Evolutionary conservation across 2,888 invertebrate species (phyloP).

Genomic region (Agrotis ipsilon): DNA sequence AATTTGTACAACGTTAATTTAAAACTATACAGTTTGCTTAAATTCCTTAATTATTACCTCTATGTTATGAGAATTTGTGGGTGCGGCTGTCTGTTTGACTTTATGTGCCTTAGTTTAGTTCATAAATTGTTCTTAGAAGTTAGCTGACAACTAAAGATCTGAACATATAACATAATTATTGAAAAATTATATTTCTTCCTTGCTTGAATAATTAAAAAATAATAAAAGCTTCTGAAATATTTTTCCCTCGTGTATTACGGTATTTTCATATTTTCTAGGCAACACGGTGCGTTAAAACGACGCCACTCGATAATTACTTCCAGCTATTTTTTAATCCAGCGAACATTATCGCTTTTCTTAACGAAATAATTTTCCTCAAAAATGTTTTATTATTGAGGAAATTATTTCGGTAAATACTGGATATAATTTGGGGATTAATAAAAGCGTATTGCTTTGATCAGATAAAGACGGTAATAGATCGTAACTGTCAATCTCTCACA

Average conservation of each 20-base stretch:
- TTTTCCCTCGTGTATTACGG: background rate
- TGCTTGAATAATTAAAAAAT: background rate
- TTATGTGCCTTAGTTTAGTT: constrained; percentile 14
- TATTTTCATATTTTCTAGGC: constrained; percentile 34
- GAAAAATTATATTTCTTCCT: background rate
- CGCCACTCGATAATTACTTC: constrained; percentile 37
- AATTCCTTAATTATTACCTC: constrained; percentile 57
- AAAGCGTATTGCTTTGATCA: no score
- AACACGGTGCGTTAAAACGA: constrained; percentile 8
- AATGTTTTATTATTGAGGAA: background rate
- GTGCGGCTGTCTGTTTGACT: constrained; percentile 25
- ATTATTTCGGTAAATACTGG: background rate
- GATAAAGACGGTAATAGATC: no score
- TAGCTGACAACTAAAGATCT: constrained; percentile 1
- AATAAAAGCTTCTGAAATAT: constrained; percentile 19
- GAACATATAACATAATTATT: background rate
- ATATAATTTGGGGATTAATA: background rate
- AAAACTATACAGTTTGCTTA: constrained; percentile 59
- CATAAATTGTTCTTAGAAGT: constrained; percentile 15
- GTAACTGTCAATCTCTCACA: background rate
- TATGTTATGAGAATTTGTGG: constrained; percentile 30
- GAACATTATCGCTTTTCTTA: constrained; percentile 17
- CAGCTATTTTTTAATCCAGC: constrained; percentile 27
- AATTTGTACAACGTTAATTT: constrained; percentile 60
- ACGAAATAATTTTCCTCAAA: background rate